Conservation (phyloP, 1,140 invertebrate species). For the Whitmania pigra region DNA sequence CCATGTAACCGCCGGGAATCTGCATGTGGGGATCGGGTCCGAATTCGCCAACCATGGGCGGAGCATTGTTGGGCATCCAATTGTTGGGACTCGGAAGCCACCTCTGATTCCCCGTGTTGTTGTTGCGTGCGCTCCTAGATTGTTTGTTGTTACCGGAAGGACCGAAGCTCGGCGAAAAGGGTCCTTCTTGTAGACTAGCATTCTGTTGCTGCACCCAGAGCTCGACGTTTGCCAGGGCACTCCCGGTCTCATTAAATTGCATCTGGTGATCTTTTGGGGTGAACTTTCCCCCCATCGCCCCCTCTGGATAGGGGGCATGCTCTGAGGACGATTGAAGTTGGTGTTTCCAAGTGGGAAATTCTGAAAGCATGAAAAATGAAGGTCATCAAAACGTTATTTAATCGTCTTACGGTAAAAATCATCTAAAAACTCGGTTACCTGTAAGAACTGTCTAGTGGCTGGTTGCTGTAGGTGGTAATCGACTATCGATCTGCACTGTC, state of each 20-base stretch:
- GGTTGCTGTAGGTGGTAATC: slow-evolving; percentile 88
- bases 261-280: slow-evolving; percentile 15
- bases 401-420: too few species aligned
- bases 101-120: not conserved
- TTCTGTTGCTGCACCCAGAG: slow-evolving; percentile 40
- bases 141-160: slow-evolving; percentile 13
- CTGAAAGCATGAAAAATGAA: not conserved
- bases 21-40: slow-evolving; percentile 30
- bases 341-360: slow-evolving; percentile 27
- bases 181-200: slow-evolving; percentile 33
- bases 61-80: slow-evolving; percentile 8
- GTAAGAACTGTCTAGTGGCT: slow-evolving; percentile 81
- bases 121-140: slow-evolving; percentile 5
- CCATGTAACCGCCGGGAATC: slow-evolving; percentile 25
- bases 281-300: slow-evolving; percentile 21
- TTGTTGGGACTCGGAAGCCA: slow-evolving; percentile 17
- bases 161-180: slow-evolving; percentile 22
- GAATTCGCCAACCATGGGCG: slow-evolving; percentile 18
- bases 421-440: slow-evolving; percentile 38
- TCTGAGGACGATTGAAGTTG: slow-evolving; percentile 12
- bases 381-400: not conserved
- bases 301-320: slow-evolving; percentile 22
- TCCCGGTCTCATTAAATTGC: slow-evolving; percentile 18
- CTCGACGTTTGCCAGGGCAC: slow-evolving; percentile 30
- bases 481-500: slow-evolving; percentile 79